Base-by-base conservation (phyloP, 2,113 vertebrate species). In the Calonectris borealis region DNA sequence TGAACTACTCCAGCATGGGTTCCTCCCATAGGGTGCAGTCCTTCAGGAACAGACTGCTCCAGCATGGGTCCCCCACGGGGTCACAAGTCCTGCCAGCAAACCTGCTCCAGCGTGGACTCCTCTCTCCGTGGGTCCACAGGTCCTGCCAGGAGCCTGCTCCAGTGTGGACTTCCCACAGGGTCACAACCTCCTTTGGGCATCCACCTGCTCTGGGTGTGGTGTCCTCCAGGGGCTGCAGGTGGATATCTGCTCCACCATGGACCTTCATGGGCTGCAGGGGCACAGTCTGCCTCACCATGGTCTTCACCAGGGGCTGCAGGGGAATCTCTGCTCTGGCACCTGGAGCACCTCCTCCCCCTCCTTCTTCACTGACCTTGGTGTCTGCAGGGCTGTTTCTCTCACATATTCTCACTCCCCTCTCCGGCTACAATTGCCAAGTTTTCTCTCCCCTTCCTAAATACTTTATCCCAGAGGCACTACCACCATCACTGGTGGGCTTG, bases 91-190 rank as follows among this genome's bases (percentile, higher is more conserved):
- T 60, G 57, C 57, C 9, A 14, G 57, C 13, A 26, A 51, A 26
- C 3, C 51, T 51, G 51, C 25, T 51, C 51, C 51, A 51, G 49
- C 12, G 1, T 51, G 49, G 22, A 13, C 12, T 51, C 12, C 49
- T 51, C 49, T 51, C 49, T 51, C 57, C 18, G 13, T 3, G 2
- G 55, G 18, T 11, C 32, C 57, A 58, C 57, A 60, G 57, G 13
- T 60, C 34, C 34, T n/a, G 57, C 57, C 57, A 58, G 57, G 3
- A 26, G 12, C 55, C 55, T 57, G 18, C 55, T 57, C 55, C 31
- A 57, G 19, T 4, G 5, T 9, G 5, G 19, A 19, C 31, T 57
- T 6, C 9, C 57, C 57, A 60, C 0, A 0, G 20, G 9, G 21
- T 60, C 34, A 10, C 21, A 60, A 2, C 34, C 21, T 24, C 21